Base-by-base conservation (phyloP, 2,888 invertebrate genomes). In the Danaus chrysippus region DNA sequence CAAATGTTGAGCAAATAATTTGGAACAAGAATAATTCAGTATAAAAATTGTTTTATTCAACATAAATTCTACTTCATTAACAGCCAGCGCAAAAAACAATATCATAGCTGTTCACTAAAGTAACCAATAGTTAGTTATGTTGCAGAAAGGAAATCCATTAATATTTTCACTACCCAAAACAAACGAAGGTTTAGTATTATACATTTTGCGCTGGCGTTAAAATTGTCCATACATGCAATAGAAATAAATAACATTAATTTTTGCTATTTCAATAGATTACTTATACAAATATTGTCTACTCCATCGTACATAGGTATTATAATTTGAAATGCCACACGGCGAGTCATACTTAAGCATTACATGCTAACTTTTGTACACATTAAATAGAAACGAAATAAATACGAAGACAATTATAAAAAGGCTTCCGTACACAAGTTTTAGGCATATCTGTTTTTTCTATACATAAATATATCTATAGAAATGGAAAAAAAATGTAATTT, bases 281-380 rank as follows among this genome's bases (percentile, higher is more conserved):
- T 86, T 84, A 86, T 68, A 80, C 76, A 78, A 83, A 85, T 87
- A 86, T 87, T 87, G 86, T 87, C 87, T 87, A 87, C 84, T 71
- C 70, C 68, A 66, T 57, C 58, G 49, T 62, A 60, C 62, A 57
- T 62, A 66, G 42, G 54, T 49, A 62, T 44, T 44, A 15, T 60
- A 55, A 19, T 44, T 53, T 62, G 41, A 46, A 58, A 58, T 58
- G 15, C 15, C 52, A 54, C 15, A 61, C 23, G 63, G 61, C 65
- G 44, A 42, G 23, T 54, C 41, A 59, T 61, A 54, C 43, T 52
- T 56, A 58, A 61, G 65, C 63, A 63, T 66, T 63, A 54, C 43
- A 66, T 66, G 58, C 65, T 66, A 55, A 57, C 54, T 44, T 67
- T 64, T 61, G 63, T 63, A 61, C 58, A 54, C 56, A 55, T 64